Evolutionary conservation across 1,140 invertebrate genomes (phyloP).

Genomic region (Drosophila punjabiensis): DNA sequence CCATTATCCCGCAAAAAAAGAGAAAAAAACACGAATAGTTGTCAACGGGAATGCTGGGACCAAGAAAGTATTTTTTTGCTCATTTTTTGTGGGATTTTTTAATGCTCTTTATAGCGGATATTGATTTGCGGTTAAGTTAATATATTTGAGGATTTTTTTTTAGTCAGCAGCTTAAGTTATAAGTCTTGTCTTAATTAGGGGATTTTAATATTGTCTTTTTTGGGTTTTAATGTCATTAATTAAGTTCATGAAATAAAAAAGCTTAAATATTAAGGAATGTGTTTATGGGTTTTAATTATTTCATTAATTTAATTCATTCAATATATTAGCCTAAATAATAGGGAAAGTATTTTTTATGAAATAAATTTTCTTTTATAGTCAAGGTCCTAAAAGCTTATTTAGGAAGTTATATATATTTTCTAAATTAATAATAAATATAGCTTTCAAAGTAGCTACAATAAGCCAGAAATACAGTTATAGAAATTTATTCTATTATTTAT

Average conservation of each 20-base stretch:
- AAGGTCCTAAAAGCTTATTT: too few relatives aligned
- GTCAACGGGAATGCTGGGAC: slow-evolving; percentile 30
- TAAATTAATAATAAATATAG: too few relatives aligned
- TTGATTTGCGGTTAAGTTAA: neutral
- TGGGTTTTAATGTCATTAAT: neutral
- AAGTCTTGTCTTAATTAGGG: neutral
- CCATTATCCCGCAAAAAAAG: slow-evolving; percentile 42
- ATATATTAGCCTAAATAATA: neutral
- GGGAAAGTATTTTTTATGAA: too few relatives aligned
- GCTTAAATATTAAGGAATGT: neutral
- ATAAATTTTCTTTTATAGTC: too few relatives aligned
- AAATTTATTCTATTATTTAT: too few relatives aligned
- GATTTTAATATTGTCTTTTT: neutral
- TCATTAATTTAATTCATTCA: neutral
- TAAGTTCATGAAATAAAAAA: neutral
- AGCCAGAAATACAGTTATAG: too few relatives aligned
- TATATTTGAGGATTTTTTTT: neutral
- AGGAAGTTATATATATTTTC: too few relatives aligned
- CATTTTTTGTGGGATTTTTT: neutral
- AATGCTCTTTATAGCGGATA: slow-evolving; percentile 17
- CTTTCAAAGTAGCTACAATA: too few relatives aligned
- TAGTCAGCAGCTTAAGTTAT: too few relatives aligned
- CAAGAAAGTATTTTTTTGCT: slow-evolving; percentile 1
- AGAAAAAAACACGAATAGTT: slow-evolving; percentile 49
- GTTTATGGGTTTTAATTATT: too few relatives aligned